These are phyloP conservation scores for Nemotelus pantherinus DNA, from an alignment of 2,888 invertebrate genomes.

Conservation along the genomic window DNA sequence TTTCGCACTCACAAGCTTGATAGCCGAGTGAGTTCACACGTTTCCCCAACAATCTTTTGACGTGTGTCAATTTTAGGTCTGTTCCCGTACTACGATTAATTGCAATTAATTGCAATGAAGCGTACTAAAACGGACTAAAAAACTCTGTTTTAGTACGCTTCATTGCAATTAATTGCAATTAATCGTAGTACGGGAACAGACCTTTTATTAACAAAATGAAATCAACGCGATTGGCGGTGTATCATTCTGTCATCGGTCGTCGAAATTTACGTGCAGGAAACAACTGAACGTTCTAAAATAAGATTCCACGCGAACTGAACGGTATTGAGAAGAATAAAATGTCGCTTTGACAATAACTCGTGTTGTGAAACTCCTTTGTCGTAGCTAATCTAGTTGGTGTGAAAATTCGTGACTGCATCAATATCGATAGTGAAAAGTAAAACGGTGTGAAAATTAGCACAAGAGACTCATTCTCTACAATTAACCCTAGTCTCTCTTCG, in stretches of 20 bases:
- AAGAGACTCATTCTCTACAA: too few species aligned
- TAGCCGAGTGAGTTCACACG: not conserved
- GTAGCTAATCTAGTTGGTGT: not conserved
- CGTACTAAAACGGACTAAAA: too few species aligned
- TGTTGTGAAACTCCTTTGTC: not conserved
- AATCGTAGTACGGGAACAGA: too few species aligned
- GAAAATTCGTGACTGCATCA: not conserved
- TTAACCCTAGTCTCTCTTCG: too few species aligned
- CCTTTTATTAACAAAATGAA: conserved; percentile 24
- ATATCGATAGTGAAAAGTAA: not conserved
- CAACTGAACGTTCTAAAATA: not conserved
- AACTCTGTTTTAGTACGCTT: too few species aligned
- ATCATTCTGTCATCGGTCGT: conserved; percentile 8
- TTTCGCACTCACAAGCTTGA: conserved; percentile 10
- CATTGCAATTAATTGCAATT: too few species aligned
- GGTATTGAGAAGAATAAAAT: conserved; percentile 1
- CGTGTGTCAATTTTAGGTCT: conserved; percentile 53
- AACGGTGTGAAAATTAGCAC: conserved; percentile 2
- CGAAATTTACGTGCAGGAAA: not conserved
- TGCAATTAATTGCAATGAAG: too few species aligned
- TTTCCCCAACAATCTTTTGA: conserved; percentile 59
- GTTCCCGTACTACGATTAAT: too few species aligned
- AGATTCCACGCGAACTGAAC: not conserved
- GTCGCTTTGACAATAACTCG: conserved; percentile 24
- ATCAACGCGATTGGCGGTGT: conserved; percentile 25